Evolutionary conservation across 2,113 vertebrate genomes (phyloP).

Genomic region (Xenopus laevis): DNA sequence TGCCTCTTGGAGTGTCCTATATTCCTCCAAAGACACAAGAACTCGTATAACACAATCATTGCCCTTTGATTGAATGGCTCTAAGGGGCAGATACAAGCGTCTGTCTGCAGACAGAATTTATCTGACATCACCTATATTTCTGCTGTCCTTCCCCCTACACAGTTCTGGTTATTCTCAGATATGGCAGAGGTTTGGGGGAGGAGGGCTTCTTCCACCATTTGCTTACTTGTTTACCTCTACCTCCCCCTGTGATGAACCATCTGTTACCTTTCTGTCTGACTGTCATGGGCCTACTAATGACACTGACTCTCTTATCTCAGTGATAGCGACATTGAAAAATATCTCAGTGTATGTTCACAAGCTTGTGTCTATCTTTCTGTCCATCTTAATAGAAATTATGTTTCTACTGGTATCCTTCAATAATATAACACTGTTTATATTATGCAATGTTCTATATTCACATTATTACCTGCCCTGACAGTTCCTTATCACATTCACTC

Average conservation of each 20-base stretch:
- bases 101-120: constrained; percentile 19
- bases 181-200: constrained; percentile 26
- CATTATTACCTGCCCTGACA: too few relatives aligned
- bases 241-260: constrained; percentile 32
- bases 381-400: too few relatives aligned
- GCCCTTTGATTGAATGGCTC: background rate
- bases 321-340: background rate
- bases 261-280: constrained; percentile 24
- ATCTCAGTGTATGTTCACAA: too few relatives aligned
- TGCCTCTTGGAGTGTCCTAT: background rate
- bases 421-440: too few relatives aligned
- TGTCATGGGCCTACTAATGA: background rate
- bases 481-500: too few relatives aligned
- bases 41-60: background rate
- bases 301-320: background rate
- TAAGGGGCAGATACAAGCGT: constrained; percentile 13
- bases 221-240: constrained; percentile 38
- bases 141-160: background rate
- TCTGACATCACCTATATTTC: constrained; percentile 31
- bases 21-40: background rate
- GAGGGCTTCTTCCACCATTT: constrained; percentile 21
- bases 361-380: too few relatives aligned
- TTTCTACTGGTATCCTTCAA: too few relatives aligned
- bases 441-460: too few relatives aligned
- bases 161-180: constrained; percentile 35